These are phyloP conservation scores for Tetrax tetrax DNA, from an alignment of 2,113 vertebrate species.

Conservation along the genomic window DNA sequence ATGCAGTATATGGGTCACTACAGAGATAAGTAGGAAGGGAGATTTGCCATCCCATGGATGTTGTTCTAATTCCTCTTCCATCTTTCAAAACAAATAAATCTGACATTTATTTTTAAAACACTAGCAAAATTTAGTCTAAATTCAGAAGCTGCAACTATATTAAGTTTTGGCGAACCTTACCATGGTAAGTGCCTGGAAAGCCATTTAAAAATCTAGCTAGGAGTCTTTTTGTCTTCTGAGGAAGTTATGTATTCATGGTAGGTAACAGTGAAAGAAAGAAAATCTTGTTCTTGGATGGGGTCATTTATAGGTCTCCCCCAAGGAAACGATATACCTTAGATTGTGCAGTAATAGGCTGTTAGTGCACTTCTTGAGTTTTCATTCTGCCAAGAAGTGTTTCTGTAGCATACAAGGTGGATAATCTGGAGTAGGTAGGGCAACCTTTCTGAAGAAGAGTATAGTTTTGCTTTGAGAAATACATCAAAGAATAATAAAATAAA, in stretches of 20 bases:
- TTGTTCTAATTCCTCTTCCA: neutral
- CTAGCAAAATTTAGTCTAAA: neutral
- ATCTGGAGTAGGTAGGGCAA: neutral
- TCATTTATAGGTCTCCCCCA: neutral
- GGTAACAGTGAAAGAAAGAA: neutral
- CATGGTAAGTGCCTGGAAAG: neutral
- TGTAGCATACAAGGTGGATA: neutral
- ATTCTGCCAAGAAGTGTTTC: neutral
- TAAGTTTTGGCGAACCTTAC: neutral
- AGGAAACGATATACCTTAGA: neutral
- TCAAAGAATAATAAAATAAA: neutral
- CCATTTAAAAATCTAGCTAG: neutral
- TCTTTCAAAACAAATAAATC: constrained; percentile 12
- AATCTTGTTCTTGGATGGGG: neutral
- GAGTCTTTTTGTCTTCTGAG: neutral
- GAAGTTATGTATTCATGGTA: neutral
- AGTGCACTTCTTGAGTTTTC: neutral
- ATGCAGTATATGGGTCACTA: neutral
- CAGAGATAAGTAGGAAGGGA: neutral
- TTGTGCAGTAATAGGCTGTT: neutral
- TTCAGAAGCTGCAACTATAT: neutral
- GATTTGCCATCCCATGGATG: neutral
- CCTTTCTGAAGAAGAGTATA: neutral
- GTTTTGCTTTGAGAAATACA: neutral
- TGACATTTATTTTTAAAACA: neutral